Base-by-base conservation (phyloP, 1,140 invertebrate species). In the Nymphalis io region DNA sequence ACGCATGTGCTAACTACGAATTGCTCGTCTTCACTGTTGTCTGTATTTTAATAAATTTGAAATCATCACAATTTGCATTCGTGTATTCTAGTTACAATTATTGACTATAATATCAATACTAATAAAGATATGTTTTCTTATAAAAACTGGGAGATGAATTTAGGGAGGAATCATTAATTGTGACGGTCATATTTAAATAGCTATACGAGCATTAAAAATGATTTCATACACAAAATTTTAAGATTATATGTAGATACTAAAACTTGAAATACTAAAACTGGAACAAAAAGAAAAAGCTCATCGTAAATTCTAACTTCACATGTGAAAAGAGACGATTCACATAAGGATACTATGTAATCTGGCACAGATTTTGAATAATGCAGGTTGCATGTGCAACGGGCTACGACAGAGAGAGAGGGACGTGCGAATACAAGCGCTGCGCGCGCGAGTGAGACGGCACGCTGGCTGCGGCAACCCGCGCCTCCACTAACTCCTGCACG, bases 321-420 rank as follows among this genome's bases (percentile, higher is more conserved):
- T 61, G 42, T 63, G 51, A 63, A 68, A 51, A 72, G 65, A 61
- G 42, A 48, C 38, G 33, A 67, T 75, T 74, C 76, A 76, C 58
- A 64, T 70, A 70, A 75, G 70, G 64, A 68, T 73, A 80, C 66
- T 69, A 70, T 72, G 48, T 79, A 73, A 79, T 75, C 75, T 78
- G 72, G 78, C 73, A 81, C 76, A 75, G 75, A 78, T 81, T 82
- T 76, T 79, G 75, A 78, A 79, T 84, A 86, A 76, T 84, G 79
- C 84, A 84, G 78, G 70, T 72, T 88, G 85, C 84, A 88, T 84
- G 82, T 86, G 88, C 85, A 87, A 66, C 72, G 66, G 64, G 72
- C 63, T 78, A 80, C 76, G 79, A 75, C 70, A 80, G 81, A 83
- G 77, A n/a, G 83, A 83, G 76, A 77, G 79, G 76, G 83, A 82